phyloP scores from a whole-genome alignment of 2,113 vertebrate genomes.

The Aix galericulata region DNA sequence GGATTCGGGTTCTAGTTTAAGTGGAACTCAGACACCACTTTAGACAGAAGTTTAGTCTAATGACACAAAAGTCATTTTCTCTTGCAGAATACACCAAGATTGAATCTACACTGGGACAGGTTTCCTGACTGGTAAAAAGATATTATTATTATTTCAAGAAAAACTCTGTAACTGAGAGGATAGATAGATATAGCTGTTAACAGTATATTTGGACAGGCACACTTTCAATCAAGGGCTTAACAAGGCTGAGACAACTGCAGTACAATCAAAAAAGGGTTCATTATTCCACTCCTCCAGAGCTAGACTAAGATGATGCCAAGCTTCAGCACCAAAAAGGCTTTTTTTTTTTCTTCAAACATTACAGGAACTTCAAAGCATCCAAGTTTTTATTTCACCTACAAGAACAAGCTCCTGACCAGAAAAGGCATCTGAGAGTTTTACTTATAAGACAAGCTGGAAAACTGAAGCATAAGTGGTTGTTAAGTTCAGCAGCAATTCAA shows the following conservation, averaged over 20 bases:
- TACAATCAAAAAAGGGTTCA: not conserved
- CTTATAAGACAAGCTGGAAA: not conserved
- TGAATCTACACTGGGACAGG: not conserved
- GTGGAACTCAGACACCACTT: not conserved
- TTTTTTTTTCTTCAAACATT: not conserved
- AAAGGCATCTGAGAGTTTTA: slow-evolving; percentile 14
- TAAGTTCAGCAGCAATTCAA: slow-evolving; percentile 32
- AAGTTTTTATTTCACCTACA: slow-evolving; percentile 17
- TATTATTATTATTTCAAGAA: not conserved
- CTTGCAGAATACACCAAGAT: not conserved
- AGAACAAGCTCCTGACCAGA: slow-evolving; percentile 1
- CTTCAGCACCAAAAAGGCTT: not conserved
- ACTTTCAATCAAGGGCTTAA: not conserved
- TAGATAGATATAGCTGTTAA: not conserved
- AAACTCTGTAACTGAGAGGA: not conserved
- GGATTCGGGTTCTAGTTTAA: not conserved
- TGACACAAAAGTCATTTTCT: not conserved
- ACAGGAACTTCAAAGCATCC: slow-evolving; percentile 19
- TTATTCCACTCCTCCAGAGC: slow-evolving; percentile 3
- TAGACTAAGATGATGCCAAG: not conserved
- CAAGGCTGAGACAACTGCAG: not conserved
- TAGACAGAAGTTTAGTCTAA: not conserved
- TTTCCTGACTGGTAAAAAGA: not conserved
- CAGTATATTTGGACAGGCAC: not conserved
- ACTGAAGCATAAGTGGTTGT: not conserved